These are phyloP conservation scores for Chironomus tentans DNA, from an alignment of 2,888 invertebrate genomes.

Conservation along the genomic window DNA sequence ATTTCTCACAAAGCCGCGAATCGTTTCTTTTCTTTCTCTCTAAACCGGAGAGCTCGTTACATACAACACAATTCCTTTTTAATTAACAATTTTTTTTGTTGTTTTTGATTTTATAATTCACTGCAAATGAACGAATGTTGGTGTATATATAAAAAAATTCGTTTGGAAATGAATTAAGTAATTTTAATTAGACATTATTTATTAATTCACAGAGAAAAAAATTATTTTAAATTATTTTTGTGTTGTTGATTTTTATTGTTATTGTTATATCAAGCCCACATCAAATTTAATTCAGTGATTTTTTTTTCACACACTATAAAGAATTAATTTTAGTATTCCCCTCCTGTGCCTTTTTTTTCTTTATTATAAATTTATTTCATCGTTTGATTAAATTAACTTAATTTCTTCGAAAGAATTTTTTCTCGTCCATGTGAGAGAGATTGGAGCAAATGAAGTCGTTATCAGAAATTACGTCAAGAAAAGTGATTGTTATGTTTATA, in stretches of 20 bases:
- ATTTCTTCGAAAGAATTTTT: too few relatives aligned
- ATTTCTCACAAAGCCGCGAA: slow-evolving; percentile 15
- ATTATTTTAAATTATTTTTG: background rate
- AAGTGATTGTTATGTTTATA: slow-evolving; percentile 14
- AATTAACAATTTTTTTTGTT: background rate
- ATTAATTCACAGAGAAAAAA: background rate
- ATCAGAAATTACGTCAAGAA: background rate
- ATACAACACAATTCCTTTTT: slow-evolving; percentile 4
- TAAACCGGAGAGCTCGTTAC: background rate
- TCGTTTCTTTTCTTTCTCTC: background rate
- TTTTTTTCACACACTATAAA: background rate
- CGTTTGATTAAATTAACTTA: too few relatives aligned
- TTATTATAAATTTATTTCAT: background rate
- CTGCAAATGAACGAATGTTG: background rate
- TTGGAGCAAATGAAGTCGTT: background rate
- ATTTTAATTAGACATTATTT: background rate
- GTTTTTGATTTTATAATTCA: background rate
- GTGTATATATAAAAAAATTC: background rate
- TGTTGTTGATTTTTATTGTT: background rate
- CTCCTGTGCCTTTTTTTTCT: background rate
- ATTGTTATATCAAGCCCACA: too few relatives aligned
- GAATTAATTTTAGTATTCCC: slow-evolving; percentile 14
- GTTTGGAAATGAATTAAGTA: slow-evolving; percentile 4
- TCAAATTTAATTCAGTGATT: background rate
- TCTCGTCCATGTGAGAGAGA: background rate